Evolutionary conservation across 2,113 vertebrate genomes (phyloP).

Genomic region (Halcyon malimbica): DNA sequence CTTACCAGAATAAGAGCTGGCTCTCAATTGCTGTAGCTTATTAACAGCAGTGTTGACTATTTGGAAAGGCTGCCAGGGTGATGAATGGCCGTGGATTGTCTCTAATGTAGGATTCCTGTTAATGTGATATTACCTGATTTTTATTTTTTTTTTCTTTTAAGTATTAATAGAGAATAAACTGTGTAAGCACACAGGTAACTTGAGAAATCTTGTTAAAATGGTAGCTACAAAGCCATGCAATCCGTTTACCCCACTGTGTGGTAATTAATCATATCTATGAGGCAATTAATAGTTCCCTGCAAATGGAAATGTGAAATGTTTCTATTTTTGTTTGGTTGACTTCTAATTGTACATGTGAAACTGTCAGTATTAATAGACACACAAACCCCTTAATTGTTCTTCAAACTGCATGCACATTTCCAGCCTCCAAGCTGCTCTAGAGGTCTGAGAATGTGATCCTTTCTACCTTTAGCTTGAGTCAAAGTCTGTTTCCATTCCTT

Average conservation of each 20-base stretch:
- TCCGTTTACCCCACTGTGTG: background rate
- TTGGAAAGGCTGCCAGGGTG: background rate
- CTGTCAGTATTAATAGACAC: background rate
- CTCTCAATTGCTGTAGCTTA: background rate
- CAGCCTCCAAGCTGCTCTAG: background rate
- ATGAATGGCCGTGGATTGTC: background rate
- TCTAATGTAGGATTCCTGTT: background rate
- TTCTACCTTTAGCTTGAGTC: background rate
- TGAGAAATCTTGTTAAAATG: background rate
- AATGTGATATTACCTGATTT: background rate
- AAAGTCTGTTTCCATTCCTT: background rate
- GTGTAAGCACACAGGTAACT: background rate
- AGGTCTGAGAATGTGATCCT: background rate
- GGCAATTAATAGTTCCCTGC: background rate
- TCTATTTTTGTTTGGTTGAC: background rate
- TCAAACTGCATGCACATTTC: background rate
- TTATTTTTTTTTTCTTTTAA: background rate
- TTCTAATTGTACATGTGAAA: background rate
- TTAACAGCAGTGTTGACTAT: background rate
- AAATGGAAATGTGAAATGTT: background rate
- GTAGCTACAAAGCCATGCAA: background rate
- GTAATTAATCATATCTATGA: background rate
- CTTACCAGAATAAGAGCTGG: background rate
- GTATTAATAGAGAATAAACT: background rate
- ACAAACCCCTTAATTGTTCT: background rate